Base-by-base conservation (phyloP, 1,140 invertebrate species). In the Drosophila auraria region DNA sequence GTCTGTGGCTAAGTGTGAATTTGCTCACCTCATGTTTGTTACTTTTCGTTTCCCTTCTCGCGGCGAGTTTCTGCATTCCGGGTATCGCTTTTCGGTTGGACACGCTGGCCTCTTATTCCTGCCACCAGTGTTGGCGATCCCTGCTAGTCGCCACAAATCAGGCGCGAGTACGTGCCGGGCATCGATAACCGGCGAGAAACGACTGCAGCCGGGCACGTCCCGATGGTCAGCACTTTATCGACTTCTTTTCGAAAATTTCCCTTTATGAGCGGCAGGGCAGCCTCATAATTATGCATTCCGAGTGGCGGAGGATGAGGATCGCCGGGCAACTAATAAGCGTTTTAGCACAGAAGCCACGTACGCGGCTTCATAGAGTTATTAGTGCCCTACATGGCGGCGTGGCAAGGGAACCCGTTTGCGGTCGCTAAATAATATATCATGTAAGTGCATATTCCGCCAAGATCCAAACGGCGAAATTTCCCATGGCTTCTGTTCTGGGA, bases 301-400 rank as follows among this genome's bases (percentile, higher is more conserved):
- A 17, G 20, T 47, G 54, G 30, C 8, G 40, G 33, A 60, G 68
- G 50, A 56, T 70, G 73, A 63, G 62, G 51, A 53, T 58, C 81
- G 86, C 68, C 65, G 75, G 63, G 51, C 78, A 76, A 66, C 86
- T 89, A 84, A 84, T 89, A 73, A 49, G 66, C 71, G 66, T 72
- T 51, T 87, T 87, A 71, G 62, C 63, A 87, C 70, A 62, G 78
- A 77, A 70, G 56, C 74, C 84, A 89, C 84, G 78, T 84, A 74
- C 49, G 30, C 38, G 51, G 40, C 70, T 70, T 76, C 84, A 89
- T 89, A 89, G 78, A 89, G 84, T 89, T 89, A 89, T 89, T 89
- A 89, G 78, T 73, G 82, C 82, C 81, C 56, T 66, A 78, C 53
- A 79, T 70, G 86, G 63, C 33, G 36, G 63, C 44, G 14, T 51